Evolutionary conservation across 2,113 vertebrate genomes (phyloP).

Genomic region (human): GRCh38 chr4:18641501-18642000

Average conservation of each 20-base stretch:
- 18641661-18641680: neutral
- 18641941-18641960: neutral
- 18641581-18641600: conserved; percentile 36
- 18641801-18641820: neutral
- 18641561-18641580: neutral
- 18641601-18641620: neutral
- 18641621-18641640: conserved; percentile 11
- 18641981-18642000: neutral
- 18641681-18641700: neutral
- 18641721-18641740: neutral
- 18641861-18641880: neutral
- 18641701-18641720: neutral
- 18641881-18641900: neutral
- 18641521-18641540: neutral
- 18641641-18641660: neutral
- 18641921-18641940: neutral
- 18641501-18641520: neutral
- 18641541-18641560: neutral
- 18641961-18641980: neutral
- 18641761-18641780: neutral
- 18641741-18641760: neutral
- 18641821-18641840: neutral
- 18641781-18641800: neutral
- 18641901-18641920: neutral
- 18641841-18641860: neutral